Base-by-base conservation (phyloP, 2,888 invertebrate species). In the Acleris laterana region DNA sequence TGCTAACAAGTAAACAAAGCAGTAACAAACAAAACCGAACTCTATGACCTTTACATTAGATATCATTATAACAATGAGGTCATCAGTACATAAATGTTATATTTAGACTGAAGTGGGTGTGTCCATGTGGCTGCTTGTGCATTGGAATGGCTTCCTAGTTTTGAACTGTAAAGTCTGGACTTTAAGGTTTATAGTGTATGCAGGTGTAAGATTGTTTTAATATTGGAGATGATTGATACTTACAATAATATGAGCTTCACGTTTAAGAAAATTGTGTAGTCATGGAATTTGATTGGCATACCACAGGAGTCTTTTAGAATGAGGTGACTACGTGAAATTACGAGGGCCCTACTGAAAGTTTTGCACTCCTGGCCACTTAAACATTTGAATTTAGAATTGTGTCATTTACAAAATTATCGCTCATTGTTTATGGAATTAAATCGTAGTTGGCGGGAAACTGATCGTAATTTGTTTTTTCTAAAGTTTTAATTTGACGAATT, bases 21-120 rank as follows among this genome's bases (percentile, higher is more conserved):
- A 11, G 11, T 42, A 38, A 13, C 38, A 52, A 38, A 49, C 53
- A 55, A 53, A 64, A 25, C 38, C 38, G 19, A 52, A 49, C 59
- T 11, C 38, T 64, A 42, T n/a, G 25, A 64, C 64, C 64, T 53
- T 53, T n/a, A 7, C 7, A 59, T 25, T 59, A 64, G 25, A 53
- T 52, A 32, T 13, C 48, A 62, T 42, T 38, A 16, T n/a, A 32
- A 38, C 32, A 53, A 64, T 64, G 64, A 64, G 53, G 53, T 64
- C 64, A 64, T 55, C 52, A 20, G 46, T 46, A 28, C 53, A 63
- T 63, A 58, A 64, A 42, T n/a, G 59, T 64, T 64, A 59, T 64
- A 64, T 64, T 64, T 59, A 64, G 64, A 59, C 59, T 59, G 48
- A 64, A 59, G 64, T 64, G 64, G 59, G 64, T 64, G 59, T 59